Conservation (phyloP, 2,113 vertebrate species). For the Gnathonemus echidnorhynchus region DNA sequence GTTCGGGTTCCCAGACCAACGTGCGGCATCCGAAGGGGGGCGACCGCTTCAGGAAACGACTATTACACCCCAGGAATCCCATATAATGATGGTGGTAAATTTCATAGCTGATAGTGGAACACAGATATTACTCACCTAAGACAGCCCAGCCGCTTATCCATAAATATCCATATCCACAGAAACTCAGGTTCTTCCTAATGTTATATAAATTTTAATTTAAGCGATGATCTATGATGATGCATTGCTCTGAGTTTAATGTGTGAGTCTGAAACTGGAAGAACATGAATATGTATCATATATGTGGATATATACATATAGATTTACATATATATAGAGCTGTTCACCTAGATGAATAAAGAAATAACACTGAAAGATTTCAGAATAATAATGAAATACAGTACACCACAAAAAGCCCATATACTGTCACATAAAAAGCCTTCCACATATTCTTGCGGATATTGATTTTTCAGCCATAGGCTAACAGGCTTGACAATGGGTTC, state of each 20-base stretch:
- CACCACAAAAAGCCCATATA: neutral
- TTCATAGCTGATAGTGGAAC: neutral
- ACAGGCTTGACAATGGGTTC: neutral
- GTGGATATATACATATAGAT: neutral
- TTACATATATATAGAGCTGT: neutral
- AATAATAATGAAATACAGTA: neutral
- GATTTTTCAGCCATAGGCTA: neutral
- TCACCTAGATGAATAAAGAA: neutral
- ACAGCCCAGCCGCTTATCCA: neutral
- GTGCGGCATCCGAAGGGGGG: neutral
- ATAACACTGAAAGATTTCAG: neutral
- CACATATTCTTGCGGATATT: neutral
- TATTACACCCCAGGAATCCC: neutral
- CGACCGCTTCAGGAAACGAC: neutral
- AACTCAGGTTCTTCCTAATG: neutral
- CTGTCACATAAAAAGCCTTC: neutral
- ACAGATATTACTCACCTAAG: neutral
- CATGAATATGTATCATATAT: neutral
- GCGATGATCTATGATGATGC: neutral
- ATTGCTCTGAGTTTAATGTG: neutral
- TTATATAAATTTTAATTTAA: neutral
- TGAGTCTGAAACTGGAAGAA: neutral
- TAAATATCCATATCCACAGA: neutral
- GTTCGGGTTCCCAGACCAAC: neutral
- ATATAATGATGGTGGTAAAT: neutral